Conservation (phyloP, 2,113 vertebrate species). For the Corydoras maculifer region DNA sequence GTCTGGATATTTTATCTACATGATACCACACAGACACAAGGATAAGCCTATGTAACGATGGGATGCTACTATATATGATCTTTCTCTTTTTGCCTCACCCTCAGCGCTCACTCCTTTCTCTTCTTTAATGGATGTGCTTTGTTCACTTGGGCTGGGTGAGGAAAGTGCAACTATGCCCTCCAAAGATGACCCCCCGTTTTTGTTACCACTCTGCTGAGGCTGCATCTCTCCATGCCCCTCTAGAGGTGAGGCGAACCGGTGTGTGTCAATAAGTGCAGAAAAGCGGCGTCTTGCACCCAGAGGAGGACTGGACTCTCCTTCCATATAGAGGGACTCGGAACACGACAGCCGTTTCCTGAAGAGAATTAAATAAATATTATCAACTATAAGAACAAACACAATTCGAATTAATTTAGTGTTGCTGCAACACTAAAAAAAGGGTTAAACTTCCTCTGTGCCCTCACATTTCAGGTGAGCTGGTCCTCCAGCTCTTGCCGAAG, state of each 20-base stretch:
- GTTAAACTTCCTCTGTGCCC: conserved; percentile 25
- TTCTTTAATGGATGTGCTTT: conserved; percentile 55
- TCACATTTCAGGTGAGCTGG: conserved; percentile 87
- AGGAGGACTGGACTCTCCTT: conserved; percentile 83
- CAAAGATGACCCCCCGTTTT: conserved; percentile 61
- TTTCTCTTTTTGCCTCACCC: conserved; percentile 53
- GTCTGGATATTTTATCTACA: conserved; percentile 58
- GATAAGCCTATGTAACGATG: too few relatives aligned
- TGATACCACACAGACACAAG: not conserved
- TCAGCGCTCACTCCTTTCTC: conserved; percentile 45
- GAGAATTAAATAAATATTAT: too few relatives aligned
- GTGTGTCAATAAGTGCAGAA: conserved; percentile 84
- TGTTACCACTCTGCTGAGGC: conserved; percentile 54
- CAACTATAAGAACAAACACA: too few relatives aligned
- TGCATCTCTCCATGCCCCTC: conserved; percentile 71
- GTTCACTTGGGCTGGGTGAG: conserved; percentile 57
- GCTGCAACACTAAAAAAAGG: too few relatives aligned
- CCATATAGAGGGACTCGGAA: conserved; percentile 75
- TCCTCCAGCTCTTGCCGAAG: conserved; percentile 85
- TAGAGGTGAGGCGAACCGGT: conserved; percentile 74
- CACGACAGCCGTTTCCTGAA: conserved; percentile 82
- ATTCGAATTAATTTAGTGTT: too few relatives aligned
- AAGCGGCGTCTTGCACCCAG: conserved; percentile 80
- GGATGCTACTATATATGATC: too few relatives aligned
- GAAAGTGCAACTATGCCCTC: conserved; percentile 57